Conservation (phyloP, 1,140 invertebrate genomes). For the Listronotus oregonensis region DNA sequence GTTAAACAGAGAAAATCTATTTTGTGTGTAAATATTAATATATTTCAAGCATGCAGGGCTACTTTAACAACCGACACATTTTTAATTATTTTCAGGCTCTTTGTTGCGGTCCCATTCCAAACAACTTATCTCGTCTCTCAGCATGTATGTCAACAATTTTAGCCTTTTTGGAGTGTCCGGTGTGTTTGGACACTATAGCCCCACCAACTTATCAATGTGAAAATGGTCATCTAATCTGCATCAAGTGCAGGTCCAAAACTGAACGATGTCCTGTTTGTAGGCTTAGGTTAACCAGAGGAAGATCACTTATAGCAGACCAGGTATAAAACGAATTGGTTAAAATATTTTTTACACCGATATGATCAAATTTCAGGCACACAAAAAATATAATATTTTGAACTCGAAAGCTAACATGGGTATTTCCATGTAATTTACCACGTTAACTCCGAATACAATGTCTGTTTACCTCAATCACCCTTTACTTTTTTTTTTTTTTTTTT, state of each 20-base stretch:
- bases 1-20: too few relatives aligned
- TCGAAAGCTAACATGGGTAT: too few relatives aligned
- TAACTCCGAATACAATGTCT: too few relatives aligned
- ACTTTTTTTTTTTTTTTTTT: too few relatives aligned
- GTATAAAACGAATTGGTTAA: constrained; percentile 43
- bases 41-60: too few relatives aligned
- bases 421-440: too few relatives aligned
- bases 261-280: constrained; percentile 67
- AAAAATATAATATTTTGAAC: too few relatives aligned
- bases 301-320: constrained; percentile 64
- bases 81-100: constrained; percentile 50
- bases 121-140: constrained; percentile 59
- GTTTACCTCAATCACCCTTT: too few relatives aligned
- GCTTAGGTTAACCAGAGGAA: constrained; percentile 59
- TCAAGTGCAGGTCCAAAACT: constrained; percentile 63
- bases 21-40: too few relatives aligned
- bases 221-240: constrained; percentile 69
- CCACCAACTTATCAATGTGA: constrained; percentile 70
- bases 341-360: too few relatives aligned
- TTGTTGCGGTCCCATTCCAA: constrained; percentile 61
- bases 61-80: too few relatives aligned
- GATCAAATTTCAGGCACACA: too few relatives aligned
- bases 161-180: constrained; percentile 67
- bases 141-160: constrained; percentile 59
- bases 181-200: constrained; percentile 64